phyloP scores from a whole-genome alignment of 2,888 invertebrate genomes.

The Uloborus plumipes region DNA sequence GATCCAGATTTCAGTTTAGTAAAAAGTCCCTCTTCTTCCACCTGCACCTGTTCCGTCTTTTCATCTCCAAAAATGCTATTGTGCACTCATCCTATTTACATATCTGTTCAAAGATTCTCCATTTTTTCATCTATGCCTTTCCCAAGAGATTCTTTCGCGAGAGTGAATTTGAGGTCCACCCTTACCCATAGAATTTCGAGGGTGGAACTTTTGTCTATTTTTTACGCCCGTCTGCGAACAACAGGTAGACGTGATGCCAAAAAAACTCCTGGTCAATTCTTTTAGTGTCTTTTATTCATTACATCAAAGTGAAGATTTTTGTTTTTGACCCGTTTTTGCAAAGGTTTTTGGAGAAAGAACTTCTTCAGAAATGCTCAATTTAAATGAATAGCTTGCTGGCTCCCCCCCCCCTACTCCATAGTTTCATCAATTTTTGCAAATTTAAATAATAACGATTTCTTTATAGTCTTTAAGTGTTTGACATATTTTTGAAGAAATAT shows the following conservation, averaged over 20 bases:
- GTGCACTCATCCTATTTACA: constrained; percentile 30
- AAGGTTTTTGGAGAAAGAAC: not conserved
- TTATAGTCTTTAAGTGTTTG: too few species aligned
- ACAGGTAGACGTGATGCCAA: constrained; percentile 17
- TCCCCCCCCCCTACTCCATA: constrained; percentile 2
- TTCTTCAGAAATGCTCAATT: not conserved
- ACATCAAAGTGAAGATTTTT: too few species aligned
- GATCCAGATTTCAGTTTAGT: too few species aligned
- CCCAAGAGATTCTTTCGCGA: too few species aligned
- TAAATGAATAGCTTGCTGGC: not conserved
- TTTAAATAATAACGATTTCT: too few species aligned
- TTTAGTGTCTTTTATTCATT: not conserved
- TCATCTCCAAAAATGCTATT: constrained; percentile 23
- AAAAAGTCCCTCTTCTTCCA: too few species aligned
- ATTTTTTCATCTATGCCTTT: constrained; percentile 1
- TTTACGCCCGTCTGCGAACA: constrained; percentile 40
- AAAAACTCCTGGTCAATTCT: constrained; percentile 20
- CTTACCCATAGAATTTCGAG: constrained; percentile 27
- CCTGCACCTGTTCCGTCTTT: constrained; percentile 9
- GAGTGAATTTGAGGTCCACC: constrained; percentile 26
- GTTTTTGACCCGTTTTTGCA: too few species aligned
- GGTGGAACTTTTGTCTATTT: constrained; percentile 26
- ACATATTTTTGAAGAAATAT: too few species aligned
- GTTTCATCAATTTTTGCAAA: not conserved
- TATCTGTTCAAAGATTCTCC: constrained; percentile 25